These are phyloP conservation scores for Bryconaethiops microstoma DNA, from an alignment of 2,797 vertebrate genomes.

Conservation along the genomic window DNA sequence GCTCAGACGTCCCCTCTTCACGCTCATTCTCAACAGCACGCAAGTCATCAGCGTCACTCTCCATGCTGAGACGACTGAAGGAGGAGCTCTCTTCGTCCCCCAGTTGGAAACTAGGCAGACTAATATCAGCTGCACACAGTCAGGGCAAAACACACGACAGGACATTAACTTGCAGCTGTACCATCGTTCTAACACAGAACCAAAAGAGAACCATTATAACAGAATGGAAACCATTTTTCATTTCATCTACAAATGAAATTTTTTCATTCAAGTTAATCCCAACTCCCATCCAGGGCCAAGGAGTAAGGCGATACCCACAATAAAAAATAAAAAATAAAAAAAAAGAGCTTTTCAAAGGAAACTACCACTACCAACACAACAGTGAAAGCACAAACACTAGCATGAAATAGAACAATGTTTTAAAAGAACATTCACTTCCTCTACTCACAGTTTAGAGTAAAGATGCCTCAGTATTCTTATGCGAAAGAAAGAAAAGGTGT, in stretches of 20 bases:
- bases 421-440: not conserved
- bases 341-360: not conserved
- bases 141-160: slow-evolving; percentile 67
- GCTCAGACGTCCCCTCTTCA: slow-evolving; percentile 66
- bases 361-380: not conserved
- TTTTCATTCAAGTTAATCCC: not conserved
- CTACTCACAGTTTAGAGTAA: slow-evolving; percentile 40
- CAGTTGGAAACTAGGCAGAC: slow-evolving; percentile 86
- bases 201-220: not conserved
- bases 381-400: not conserved
- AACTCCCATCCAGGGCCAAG: not conserved
- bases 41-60: slow-evolving; percentile 79
- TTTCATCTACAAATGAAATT: too few relatives aligned
- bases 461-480: slow-evolving; percentile 2
- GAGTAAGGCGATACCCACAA: not conserved
- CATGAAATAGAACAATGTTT: not conserved
- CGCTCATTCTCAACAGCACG: slow-evolving; percentile 70
- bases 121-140: slow-evolving; percentile 86
- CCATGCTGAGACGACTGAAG: slow-evolving; percentile 78
- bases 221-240: not conserved
- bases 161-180: slow-evolving; percentile 9
- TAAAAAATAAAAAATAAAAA: not conserved
- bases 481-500: slow-evolving; percentile 5
- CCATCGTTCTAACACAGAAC: not conserved
- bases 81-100: slow-evolving; percentile 83